Evolutionary conservation across 2,113 vertebrate species (phyloP).

Genomic region (Lepus americanus): DNA sequence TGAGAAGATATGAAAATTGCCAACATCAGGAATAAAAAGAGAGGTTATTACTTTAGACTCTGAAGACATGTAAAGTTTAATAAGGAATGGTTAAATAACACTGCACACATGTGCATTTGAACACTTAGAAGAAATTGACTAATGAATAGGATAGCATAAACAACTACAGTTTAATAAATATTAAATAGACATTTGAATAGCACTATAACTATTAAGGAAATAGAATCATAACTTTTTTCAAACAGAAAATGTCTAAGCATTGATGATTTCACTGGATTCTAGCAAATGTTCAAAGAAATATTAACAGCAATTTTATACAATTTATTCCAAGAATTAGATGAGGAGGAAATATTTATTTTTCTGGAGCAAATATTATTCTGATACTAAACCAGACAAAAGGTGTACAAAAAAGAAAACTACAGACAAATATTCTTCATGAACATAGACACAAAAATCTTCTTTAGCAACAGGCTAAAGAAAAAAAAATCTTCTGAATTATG

Average conservation of each 20-base stretch:
- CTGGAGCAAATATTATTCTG: background rate
- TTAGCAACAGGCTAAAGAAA: background rate
- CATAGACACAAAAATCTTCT: background rate
- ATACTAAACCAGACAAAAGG: background rate
- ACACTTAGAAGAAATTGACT: background rate
- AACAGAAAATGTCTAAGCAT: background rate
- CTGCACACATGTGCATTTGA: background rate
- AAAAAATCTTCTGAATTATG: background rate
- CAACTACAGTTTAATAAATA: background rate
- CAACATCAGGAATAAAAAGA: background rate
- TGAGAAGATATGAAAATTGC: background rate
- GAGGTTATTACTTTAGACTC: background rate
- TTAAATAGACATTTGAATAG: background rate
- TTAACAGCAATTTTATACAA: slow-evolving; percentile 1
- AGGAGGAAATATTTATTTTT: background rate
- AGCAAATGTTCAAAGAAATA: slow-evolving; percentile 14
- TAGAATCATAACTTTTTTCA: background rate
- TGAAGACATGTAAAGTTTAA: background rate
- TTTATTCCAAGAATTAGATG: background rate
- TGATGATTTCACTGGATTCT: background rate
- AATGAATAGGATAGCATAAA: background rate
- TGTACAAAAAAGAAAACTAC: background rate
- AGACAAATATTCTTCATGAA: background rate
- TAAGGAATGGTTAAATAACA: background rate
- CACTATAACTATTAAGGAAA: background rate